These are phyloP conservation scores for Arothron firmamentum DNA, from an alignment of 2,113 vertebrate species.

Conservation along the genomic window DNA sequence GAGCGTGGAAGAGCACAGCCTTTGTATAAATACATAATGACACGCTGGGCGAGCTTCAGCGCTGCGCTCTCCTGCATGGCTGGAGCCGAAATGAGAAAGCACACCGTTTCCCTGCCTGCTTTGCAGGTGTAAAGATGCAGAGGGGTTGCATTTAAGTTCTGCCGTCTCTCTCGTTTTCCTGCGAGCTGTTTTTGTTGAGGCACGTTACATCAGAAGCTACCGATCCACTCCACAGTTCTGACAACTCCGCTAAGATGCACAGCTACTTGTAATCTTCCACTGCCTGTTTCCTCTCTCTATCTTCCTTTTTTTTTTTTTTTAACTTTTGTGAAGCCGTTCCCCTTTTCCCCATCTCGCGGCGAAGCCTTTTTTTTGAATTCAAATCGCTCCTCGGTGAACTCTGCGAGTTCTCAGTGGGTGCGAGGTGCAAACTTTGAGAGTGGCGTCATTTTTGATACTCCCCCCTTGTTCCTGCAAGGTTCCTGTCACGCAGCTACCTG, in stretches of 20 bases:
- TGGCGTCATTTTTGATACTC: slow-evolving; percentile 66
- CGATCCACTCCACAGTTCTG: slow-evolving; percentile 43
- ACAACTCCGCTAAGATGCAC: slow-evolving; percentile 56
- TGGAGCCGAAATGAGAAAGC: slow-evolving; percentile 26
- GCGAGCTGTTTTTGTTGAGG: slow-evolving; percentile 43
- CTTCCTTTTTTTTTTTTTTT: slow-evolving; percentile 3
- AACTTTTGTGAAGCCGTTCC: slow-evolving; percentile 36
- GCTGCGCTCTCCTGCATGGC: slow-evolving; percentile 29
- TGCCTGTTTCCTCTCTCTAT: slow-evolving; percentile 18
- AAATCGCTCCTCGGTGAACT: slow-evolving; percentile 61
- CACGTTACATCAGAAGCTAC: slow-evolving; percentile 56
- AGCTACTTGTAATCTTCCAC: slow-evolving; percentile 53
- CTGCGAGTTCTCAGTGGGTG: slow-evolving; percentile 47
- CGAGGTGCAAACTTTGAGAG: slow-evolving; percentile 67
- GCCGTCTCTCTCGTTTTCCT: slow-evolving; percentile 38
- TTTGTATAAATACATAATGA: slow-evolving; percentile 54
- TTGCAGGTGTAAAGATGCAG: slow-evolving; percentile 34
- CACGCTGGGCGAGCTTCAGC: slow-evolving; percentile 21
- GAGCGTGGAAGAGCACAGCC: slow-evolving; percentile 35
- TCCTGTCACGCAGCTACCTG: slow-evolving; percentile 59
- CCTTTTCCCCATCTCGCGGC: slow-evolving; percentile 34
- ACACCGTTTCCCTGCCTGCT: slow-evolving; percentile 30
- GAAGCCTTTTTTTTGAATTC: slow-evolving; percentile 52
- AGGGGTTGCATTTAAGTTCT: slow-evolving; percentile 36
- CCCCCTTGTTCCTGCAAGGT: slow-evolving; percentile 64